A percentile compares a stretch with the other conserved stretches of the same genome.
phyloP scores from a whole-genome alignment of 1,140 invertebrate genomes.

The Bombus impatiens region DNA sequence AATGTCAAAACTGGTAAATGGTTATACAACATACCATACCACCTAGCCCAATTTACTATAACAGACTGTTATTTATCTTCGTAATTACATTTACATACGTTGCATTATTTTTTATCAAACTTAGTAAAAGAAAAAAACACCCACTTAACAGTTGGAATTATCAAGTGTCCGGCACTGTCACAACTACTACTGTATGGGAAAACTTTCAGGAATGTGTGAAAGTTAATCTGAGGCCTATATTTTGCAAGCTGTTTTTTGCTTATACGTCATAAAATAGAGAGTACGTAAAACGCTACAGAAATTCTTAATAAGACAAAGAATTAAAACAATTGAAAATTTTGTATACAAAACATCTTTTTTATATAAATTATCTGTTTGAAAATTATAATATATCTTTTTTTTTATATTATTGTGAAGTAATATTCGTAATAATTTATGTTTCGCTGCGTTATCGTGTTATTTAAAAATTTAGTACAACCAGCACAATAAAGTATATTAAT shows the following conservation, averaged over 20 bases:
- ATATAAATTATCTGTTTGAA: background rate
- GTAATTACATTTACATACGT: constrained; percentile 46
- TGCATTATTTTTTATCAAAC: constrained; percentile 25
- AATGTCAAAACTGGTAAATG: background rate
- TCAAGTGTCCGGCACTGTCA: constrained; percentile 35
- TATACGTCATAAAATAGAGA: background rate
- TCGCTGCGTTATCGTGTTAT: too few relatives aligned
- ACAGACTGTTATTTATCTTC: constrained; percentile 1
- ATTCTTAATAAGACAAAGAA: background rate
- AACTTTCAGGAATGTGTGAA: constrained; percentile 29
- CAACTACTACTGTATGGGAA: constrained; percentile 8
- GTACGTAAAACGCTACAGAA: background rate
- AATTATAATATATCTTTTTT: background rate
- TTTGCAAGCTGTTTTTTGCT: background rate
- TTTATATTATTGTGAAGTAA: background rate
- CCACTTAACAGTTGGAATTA: constrained; percentile 32
- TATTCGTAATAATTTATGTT: background rate
- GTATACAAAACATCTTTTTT: background rate
- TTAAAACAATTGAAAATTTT: background rate
- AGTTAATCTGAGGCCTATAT: background rate
- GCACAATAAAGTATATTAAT: background rate
- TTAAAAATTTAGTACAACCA: background rate
- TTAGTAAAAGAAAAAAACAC: constrained; percentile 34
- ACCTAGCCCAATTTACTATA: background rate
- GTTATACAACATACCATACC: constrained; percentile 50